Evolutionary conservation across 1,140 invertebrate species (phyloP), one percentile per base, ranked within the genome.

Genomic region (Zophobas morio): DNA sequence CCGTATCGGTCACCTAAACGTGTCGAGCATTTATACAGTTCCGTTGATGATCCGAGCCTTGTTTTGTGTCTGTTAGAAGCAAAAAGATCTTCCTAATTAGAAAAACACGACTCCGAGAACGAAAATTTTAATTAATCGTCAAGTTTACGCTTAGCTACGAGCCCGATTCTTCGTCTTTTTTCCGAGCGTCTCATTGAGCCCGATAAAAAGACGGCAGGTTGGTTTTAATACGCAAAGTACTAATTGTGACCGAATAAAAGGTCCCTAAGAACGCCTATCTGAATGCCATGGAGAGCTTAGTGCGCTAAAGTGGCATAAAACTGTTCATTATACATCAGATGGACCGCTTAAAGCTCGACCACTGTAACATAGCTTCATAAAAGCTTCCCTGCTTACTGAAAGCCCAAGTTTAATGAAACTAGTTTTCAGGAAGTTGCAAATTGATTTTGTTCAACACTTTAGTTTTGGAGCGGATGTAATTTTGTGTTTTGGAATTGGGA

Each of bases 261-360:
- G n/a, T 1, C 60, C 39, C 20, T 42, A 66, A 63, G 60, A 66
- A 66, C 39, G 60, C 39, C 60, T 66, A 40, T 46, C 37, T 66
- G 60, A 66, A 66, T 66, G 33, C 60, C 40, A 66, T 39, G 37
- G 60, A 37, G 60, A 66, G 60, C 60, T 66, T 66, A 63, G 57
- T 63, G 36, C 57, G 57, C 35, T 63, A 66, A 66, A 66, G 60
- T 66, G 60, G 60, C 60, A 66, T 66, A 66, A 66, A 66, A 66
- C 60, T 66, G 60, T 66, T 66, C 60, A 66, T 66, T 66, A 66
- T 66, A 66, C 60, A 66, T 66, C 60, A 66, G 60, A 66, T 66
- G 60, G 33, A 66, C 60, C 60, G 60, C 60, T 66, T 66, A 66
- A 66, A 66, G 60, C 60, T 46, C 60, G 60, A 66, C 60, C 37